Conservation (phyloP, 1,140 invertebrate genomes). For the Pseudomyrmex pallidus region DNA sequence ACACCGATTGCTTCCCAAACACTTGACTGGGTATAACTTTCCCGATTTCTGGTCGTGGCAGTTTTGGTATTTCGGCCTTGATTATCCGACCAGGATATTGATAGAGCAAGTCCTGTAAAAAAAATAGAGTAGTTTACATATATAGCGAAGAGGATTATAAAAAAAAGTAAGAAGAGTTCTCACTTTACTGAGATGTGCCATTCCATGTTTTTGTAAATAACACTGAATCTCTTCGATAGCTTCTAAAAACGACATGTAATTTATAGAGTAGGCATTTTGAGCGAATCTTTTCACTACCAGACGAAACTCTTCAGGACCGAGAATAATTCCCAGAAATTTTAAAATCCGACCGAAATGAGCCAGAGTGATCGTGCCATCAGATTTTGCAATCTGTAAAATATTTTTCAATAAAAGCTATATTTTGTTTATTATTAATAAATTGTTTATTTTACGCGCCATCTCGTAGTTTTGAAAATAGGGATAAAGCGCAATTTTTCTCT, state of each 20-base stretch:
- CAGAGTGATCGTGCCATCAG: conserved; percentile 89
- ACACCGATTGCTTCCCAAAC: conserved; percentile 86
- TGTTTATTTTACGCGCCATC: conserved; percentile 82
- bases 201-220: conserved; percentile 86
- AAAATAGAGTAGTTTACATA: background rate
- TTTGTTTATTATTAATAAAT: no score
- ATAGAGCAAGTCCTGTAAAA: conserved; percentile 84
- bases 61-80: conserved; percentile 88
- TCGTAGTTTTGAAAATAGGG: conserved; percentile 92
- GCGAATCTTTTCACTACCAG: conserved; percentile 89
- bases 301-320: conserved; percentile 88
- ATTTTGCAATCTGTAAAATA: conserved; percentile 87
- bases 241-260: conserved; percentile 90
- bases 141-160: background rate
- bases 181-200: conserved; percentile 79
- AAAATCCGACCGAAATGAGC: conserved; percentile 89
- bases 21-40: conserved; percentile 83
- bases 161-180: conserved; percentile 26
- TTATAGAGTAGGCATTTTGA: conserved; percentile 89
- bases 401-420: conserved; percentile 16
- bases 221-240: conserved; percentile 84
- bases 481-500: conserved; percentile 86
- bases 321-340: conserved; percentile 88
- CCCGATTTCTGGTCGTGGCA: conserved; percentile 87
- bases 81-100: conserved; percentile 88